Evolutionary conservation across 1,140 invertebrate genomes (phyloP).

Genomic region (Drosophila murphyi): DNA sequence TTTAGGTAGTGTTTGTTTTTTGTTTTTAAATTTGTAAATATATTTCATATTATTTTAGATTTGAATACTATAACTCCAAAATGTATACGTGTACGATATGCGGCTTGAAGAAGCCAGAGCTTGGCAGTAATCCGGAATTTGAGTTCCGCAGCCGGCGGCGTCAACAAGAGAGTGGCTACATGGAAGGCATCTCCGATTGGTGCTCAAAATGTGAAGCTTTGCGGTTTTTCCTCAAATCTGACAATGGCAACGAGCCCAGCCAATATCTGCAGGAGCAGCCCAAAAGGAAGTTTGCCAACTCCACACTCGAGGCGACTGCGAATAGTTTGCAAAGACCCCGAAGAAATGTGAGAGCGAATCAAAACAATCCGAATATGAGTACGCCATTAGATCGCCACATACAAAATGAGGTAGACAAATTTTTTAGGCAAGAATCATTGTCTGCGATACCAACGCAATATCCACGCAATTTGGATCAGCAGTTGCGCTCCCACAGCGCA

Average conservation of each 20-base stretch:
- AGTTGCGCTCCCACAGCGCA: conserved; percentile 5
- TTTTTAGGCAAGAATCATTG: background rate
- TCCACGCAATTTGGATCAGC: background rate
- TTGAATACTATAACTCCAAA: background rate
- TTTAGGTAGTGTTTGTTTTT: background rate
- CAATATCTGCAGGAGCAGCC: background rate
- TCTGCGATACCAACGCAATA: background rate
- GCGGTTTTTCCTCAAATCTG: conserved; percentile 25
- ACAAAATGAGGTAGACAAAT: conserved; percentile 3
- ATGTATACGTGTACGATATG: conserved; percentile 35
- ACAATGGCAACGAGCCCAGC: background rate
- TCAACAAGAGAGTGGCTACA: background rate
- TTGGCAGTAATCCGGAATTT: conserved; percentile 19
- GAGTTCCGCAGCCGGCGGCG: conserved; percentile 21
- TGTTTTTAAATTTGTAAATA: conserved; percentile 5
- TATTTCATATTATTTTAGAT: background rate
- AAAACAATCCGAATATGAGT: background rate
- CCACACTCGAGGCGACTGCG: background rate
- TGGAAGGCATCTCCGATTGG: conserved; percentile 39
- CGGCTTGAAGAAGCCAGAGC: conserved; percentile 7
- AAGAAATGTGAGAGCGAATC: background rate
- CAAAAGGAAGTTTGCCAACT: background rate
- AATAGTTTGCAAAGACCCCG: too few species aligned
- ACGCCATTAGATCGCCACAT: background rate
- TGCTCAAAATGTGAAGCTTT: conserved; percentile 22